Evolutionary conservation across 2,113 vertebrate species (phyloP), one percentile per base, ranked within the genome.

Genomic region (Eretmodus cyanostictus): DNA sequence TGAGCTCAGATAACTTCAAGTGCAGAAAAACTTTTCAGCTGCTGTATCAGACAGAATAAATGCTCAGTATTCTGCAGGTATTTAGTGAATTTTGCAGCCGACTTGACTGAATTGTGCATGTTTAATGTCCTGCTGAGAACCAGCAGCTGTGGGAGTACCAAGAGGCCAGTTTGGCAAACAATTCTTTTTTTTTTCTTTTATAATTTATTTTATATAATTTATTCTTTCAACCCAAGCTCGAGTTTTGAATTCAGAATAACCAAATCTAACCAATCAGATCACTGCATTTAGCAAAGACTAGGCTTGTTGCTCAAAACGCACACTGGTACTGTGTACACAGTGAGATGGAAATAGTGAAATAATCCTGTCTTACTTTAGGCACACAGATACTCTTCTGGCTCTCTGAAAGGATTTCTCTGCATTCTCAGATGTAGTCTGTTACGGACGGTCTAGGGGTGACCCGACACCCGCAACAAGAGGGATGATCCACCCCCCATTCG

Each of bases 361-460:
- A 66, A 66, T 66, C 61, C 34, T 22, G 11, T 66, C 61, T 66
- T 22, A 8, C 61, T 38, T 66, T 2, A 38, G 61, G 7, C 61
- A 66, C 61, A 36, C 16, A 36, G 17, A 63, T 34, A 63, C 59
- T 36, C 29, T 36, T 63, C 59, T 5, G 2, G 16, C 29, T 34
- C 59, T 19, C 31, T 63, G 31, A 63, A 66, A 66, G 34, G 31
- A 66, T 38, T 66, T 66, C 34, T 66, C 61, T n/a, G 61, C 17
- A 66, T 66, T 19, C 34, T 38, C 34, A 66, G 61, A 38, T 66
- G 34, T 38, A 38, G 31, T 63, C 59, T 63, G 59, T 36, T 63
- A n/a, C 1, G 0, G 59, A 19, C 9, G 0, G 0, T 63, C 17
- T 36, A 36, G 31, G 59, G 31, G 59, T 63, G 59, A 63, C 31